A percentile compares a stretch with the other conserved stretches of the same genome.
Evolutionary conservation across 2,888 invertebrate species (phyloP).

Genomic region (Ceratothoa steindachneri): DNA sequence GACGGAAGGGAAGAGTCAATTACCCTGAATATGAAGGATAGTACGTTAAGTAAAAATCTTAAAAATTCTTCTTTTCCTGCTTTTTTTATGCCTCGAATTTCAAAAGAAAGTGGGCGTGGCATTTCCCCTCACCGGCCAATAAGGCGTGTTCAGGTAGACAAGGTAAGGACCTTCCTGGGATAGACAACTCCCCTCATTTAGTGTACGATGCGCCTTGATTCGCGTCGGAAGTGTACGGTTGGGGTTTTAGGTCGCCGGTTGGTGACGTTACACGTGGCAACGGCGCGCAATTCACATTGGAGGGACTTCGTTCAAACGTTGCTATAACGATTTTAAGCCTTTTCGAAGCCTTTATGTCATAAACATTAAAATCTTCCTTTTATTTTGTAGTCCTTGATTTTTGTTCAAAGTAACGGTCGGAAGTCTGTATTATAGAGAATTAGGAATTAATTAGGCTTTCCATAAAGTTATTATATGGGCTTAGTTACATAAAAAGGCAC

Average conservation of each 20-base stretch:
- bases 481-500: no score
- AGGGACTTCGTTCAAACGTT: not conserved
- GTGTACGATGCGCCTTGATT: not conserved
- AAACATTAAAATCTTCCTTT: no score
- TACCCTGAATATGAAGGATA: not conserved
- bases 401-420: no score
- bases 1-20: not conserved
- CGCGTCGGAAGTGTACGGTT: not conserved
- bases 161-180: not conserved
- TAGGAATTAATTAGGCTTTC: no score
- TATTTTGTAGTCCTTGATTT: no score
- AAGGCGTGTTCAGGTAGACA: not conserved
- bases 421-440: no score
- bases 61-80: not conserved
- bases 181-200: not conserved
- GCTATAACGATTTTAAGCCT: no score
- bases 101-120: not conserved
- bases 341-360: no score
- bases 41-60: not conserved
- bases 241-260: not conserved
- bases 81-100: not conserved
- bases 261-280: not conserved
- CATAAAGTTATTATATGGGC: no score
- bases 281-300: not conserved
- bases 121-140: not conserved